Evolutionary conservation across 2,888 invertebrate genomes (phyloP), one percentile per base, ranked within the genome.

Genomic region (Neocrepidodera transversa): DNA sequence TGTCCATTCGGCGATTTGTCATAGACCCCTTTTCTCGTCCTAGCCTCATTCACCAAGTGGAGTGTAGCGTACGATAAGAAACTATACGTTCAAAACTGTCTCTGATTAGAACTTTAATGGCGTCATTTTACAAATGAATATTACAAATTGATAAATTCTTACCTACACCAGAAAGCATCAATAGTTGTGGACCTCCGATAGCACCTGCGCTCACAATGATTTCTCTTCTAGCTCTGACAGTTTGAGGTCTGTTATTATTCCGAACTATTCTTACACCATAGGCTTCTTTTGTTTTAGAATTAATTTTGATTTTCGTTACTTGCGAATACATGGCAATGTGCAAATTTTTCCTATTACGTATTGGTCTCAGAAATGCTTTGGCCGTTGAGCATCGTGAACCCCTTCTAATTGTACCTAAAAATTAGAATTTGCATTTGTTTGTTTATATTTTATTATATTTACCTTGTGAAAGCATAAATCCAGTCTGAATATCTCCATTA

Each of bases 191-290:
- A 2, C 92, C 88, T 51, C 92, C 90, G 30, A 97, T 86, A 0
- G 96, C 87, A 0, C 97, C 97, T 0, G 95, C 92, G 1, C 93
- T 91, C 69, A 94, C 81, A 5, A 97, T 86, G 0, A 97, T 87
- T 78, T 94, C 94, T 51, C 90, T 85, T 60, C 88, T 86, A 0
- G 92, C 93, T 62, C 87, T 82, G 0, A 91, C 89, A 42, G 84
- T 82, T 50, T 87, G 84, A 52, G 83, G 85, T 52, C 83, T 82
- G 0, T 89, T 88, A n/a, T n/a, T n/a, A 52, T 88, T 83, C 38
- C 89, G 83, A 5, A 87, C 74, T 62, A 90, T 91, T 70, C 91
- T 89, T 0, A 94, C 88, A 0, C 91, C 93, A 14, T 86, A 86
- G 0, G 91, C 92, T 67, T 88, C 84, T 69, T 88, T 88, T 48